A percentile compares a stretch with the other conserved stretches of the same genome.
phyloP scores from a whole-genome alignment of 2,888 invertebrate genomes.

The Xestia ashworthii region DNA sequence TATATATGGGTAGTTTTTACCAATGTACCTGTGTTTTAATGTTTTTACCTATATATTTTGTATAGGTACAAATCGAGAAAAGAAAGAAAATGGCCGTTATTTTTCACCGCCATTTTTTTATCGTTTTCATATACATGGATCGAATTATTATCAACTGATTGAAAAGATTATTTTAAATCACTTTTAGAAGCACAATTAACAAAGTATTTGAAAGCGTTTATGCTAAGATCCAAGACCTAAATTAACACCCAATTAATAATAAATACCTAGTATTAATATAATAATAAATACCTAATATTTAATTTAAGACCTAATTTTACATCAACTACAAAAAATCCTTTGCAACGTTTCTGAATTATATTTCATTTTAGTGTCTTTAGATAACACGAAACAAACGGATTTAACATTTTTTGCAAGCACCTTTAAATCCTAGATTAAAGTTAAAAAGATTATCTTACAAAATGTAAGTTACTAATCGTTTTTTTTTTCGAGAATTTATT shows the following conservation, averaged over 20 bases:
- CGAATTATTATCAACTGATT: background rate
- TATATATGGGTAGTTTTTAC: too few species aligned
- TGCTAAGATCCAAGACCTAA: too few species aligned
- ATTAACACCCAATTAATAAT: too few species aligned
- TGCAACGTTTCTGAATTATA: slow-evolving; percentile 7
- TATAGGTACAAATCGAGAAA: slow-evolving; percentile 13
- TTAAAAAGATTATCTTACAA: slow-evolving; percentile 1
- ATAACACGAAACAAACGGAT: slow-evolving; percentile 7
- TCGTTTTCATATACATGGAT: background rate
- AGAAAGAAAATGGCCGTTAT: background rate
- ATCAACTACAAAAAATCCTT: slow-evolving; percentile 2
- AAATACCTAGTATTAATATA: too few species aligned
- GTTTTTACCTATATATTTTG: too few species aligned
- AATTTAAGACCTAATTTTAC: slow-evolving; percentile 13
- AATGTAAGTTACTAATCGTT: background rate
- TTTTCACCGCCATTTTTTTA: background rate
- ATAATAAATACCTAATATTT: too few species aligned
- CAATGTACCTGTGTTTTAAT: too few species aligned
- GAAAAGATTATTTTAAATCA: background rate
- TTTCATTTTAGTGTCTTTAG: slow-evolving; percentile 3
- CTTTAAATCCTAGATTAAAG: slow-evolving; percentile 8
- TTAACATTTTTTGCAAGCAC: background rate
- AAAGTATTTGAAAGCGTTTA: background rate
- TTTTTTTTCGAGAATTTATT: too few species aligned
- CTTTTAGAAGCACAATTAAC: background rate